phyloP scores from a whole-genome alignment of 2,888 invertebrate genomes.

The Mesorhabditis belari region DNA sequence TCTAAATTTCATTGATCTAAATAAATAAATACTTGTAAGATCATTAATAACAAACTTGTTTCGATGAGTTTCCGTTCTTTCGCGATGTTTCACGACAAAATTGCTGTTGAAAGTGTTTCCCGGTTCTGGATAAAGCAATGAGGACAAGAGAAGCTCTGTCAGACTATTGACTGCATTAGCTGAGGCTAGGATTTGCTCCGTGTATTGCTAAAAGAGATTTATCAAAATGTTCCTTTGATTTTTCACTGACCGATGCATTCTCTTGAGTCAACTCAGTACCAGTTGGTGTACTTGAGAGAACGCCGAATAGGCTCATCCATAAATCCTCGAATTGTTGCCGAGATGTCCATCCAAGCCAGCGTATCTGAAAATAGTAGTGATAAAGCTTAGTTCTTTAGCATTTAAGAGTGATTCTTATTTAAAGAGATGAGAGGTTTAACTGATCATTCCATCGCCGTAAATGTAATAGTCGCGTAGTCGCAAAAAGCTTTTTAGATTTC shows the following conservation, averaged over 20 bases:
- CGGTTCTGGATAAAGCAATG: constrained; percentile 33
- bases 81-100: constrained; percentile 31
- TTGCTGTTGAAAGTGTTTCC: constrained; percentile 27
- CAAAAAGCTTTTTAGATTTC: too few species aligned
- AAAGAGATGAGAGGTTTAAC: too few species aligned
- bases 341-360: constrained; percentile 36
- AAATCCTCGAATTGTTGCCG: constrained; percentile 38
- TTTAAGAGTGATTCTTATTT: too few species aligned
- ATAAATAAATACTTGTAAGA: background rate
- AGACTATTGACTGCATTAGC: constrained; percentile 31
- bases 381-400: background rate
- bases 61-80: constrained; percentile 12
- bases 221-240: background rate
- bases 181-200: constrained; percentile 25
- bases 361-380: background rate
- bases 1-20: too few species aligned
- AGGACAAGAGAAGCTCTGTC: constrained; percentile 26
- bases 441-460: too few species aligned
- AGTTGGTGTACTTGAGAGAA: constrained; percentile 41
- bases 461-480: too few species aligned
- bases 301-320: constrained; percentile 45
- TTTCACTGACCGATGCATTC: background rate
- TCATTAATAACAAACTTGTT: background rate
- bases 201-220: constrained; percentile 6
- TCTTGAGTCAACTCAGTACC: constrained; percentile 27